phyloP scores from a whole-genome alignment of 2,888 invertebrate genomes.

The Drosophila rellima region DNA sequence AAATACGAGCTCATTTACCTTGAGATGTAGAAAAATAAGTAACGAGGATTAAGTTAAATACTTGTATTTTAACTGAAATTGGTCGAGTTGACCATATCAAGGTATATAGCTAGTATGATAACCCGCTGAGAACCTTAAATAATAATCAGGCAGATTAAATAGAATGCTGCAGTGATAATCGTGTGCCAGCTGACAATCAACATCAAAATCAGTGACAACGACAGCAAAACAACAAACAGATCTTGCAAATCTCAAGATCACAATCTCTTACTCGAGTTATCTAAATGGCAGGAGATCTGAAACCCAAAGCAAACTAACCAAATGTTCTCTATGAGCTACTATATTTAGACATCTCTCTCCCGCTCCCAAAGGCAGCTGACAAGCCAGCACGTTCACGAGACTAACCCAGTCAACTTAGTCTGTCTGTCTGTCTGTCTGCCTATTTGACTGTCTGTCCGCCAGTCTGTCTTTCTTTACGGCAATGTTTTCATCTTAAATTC shows the following conservation, averaged over 20 bases:
- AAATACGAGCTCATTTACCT: slow-evolving; percentile 6
- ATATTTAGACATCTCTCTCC: slow-evolving; percentile 62
- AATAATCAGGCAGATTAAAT: slow-evolving; percentile 51
- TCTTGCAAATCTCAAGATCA: slow-evolving; percentile 58
- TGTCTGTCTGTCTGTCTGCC: not conserved
- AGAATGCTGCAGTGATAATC: slow-evolving; percentile 68
- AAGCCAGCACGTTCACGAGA: slow-evolving; percentile 73
- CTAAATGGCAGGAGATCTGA: slow-evolving; percentile 48
- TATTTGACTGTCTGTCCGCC: not conserved
- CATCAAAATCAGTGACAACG: slow-evolving; percentile 8
- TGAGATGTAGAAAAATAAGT: slow-evolving; percentile 34
- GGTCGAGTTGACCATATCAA: slow-evolving; percentile 39
- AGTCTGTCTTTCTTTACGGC: slow-evolving; percentile 38
- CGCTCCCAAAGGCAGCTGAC: slow-evolving; percentile 38
- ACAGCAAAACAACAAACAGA: slow-evolving; percentile 42
- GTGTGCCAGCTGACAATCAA: slow-evolving; percentile 56
- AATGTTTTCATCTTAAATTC: slow-evolving; percentile 54
- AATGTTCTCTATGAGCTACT: slow-evolving; percentile 53
- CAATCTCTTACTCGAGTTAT: slow-evolving; percentile 53
- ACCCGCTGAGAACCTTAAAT: slow-evolving; percentile 51
- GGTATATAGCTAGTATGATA: slow-evolving; percentile 41
- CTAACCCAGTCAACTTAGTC: slow-evolving; percentile 6
- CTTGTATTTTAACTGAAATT: slow-evolving; percentile 15
- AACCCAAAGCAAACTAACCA: slow-evolving; percentile 51
- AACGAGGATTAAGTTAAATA: slow-evolving; percentile 12